These are phyloP conservation scores for Rhorus exstirpatorius DNA, from an alignment of 2,888 invertebrate genomes.

Conservation along the genomic window DNA sequence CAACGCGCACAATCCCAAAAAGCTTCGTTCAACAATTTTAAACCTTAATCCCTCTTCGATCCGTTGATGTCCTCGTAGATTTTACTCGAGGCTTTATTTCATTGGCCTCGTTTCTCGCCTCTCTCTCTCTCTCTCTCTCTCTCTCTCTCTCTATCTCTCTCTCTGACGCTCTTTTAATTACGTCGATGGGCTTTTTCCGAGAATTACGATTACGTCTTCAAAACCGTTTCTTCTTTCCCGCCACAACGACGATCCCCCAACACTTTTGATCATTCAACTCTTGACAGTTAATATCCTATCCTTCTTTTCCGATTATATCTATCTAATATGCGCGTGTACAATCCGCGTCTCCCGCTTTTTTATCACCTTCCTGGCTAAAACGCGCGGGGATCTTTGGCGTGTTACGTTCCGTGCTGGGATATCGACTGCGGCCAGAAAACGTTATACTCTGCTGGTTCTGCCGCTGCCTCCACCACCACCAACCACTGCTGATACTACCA, in stretches of 20 bases:
- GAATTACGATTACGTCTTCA: slow-evolving; percentile 3
- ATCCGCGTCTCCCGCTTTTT: neutral
- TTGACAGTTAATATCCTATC: neutral
- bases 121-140: too few species aligned
- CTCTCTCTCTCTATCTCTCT: too few species aligned
- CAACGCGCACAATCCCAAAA: slow-evolving; percentile 18
- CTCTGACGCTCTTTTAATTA: too few species aligned
- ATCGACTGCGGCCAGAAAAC: slow-evolving; percentile 76
- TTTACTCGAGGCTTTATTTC: neutral
- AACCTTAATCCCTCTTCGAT: slow-evolving; percentile 7
- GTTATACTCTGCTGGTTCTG: slow-evolving; percentile 65
- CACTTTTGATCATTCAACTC: slow-evolving; percentile 8
- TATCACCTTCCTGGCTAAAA: slow-evolving; percentile 55
- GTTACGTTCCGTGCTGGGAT: slow-evolving; percentile 73
- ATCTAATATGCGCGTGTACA: neutral
- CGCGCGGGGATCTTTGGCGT: slow-evolving; percentile 68
- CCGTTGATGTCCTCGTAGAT: slow-evolving; percentile 20
- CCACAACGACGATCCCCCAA: slow-evolving; percentile 51
- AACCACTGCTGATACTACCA: slow-evolving; percentile 59
- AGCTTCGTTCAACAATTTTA: slow-evolving; percentile 22
- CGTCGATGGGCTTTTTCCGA: neutral
- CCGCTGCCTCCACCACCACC: slow-evolving; percentile 47
- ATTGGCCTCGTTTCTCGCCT: slow-evolving; percentile 29
- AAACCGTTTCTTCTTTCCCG: slow-evolving; percentile 33
- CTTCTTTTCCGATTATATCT: neutral